Conservation (phyloP, 2,113 vertebrate species). For the Megaceryle torquata region DNA sequence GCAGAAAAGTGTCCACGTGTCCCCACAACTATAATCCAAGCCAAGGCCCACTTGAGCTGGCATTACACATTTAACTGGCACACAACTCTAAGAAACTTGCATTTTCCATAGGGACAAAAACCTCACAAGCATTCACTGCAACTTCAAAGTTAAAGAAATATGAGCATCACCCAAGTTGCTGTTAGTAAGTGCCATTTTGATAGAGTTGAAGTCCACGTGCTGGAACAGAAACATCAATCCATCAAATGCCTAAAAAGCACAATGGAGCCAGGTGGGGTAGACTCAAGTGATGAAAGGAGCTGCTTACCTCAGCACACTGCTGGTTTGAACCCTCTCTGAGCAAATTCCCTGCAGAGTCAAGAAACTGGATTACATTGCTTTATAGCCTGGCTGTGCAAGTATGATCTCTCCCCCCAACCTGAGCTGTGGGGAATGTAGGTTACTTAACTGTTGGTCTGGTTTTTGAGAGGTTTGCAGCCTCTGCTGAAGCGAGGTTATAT, state of each 20-base stretch:
- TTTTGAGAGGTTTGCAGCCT: not conserved
- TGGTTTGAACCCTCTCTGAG: not conserved
- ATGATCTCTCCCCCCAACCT: not conserved
- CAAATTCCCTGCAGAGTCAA: not conserved
- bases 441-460: not conserved
- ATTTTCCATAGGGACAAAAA: not conserved
- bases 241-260: not conserved
- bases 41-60: not conserved
- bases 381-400: not conserved
- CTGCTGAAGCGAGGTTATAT: fast-evolving
- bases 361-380: not conserved
- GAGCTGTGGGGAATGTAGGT: not conserved
- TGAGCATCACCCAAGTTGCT: not conserved
- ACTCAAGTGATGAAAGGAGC: too few relatives aligned
- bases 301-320: not conserved
- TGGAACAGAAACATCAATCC: not conserved
- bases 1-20: fast-evolving
- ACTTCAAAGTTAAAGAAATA: not conserved
- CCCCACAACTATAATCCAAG: not conserved
- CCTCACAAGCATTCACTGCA: not conserved
- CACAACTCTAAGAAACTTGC: not conserved
- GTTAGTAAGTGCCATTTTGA: not conserved
- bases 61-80: not conserved
- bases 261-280: fast-evolving
- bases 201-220: not conserved